These are phyloP conservation scores for Nerophis ophidion DNA, from an alignment of 2,113 vertebrate genomes.

Conservation along the genomic window DNA sequence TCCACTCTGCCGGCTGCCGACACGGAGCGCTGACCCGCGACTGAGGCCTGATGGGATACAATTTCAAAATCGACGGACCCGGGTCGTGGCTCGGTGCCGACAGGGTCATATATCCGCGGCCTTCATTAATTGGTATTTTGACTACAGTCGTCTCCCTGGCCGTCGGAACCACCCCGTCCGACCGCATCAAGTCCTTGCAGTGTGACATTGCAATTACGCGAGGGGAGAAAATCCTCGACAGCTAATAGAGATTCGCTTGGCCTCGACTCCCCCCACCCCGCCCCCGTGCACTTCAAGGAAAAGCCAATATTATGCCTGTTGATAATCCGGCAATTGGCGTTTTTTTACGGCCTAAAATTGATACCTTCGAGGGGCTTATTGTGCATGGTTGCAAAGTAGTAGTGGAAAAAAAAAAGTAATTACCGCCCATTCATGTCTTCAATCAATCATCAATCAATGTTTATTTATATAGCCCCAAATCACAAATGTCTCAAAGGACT, in stretches of 20 bases:
- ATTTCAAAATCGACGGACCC: constrained; percentile 61
- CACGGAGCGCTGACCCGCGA: constrained; percentile 58
- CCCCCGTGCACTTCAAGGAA: constrained; percentile 44
- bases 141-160: constrained; percentile 63
- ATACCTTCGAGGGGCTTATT: no score
- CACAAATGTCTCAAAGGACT: no score
- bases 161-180: constrained; percentile 55
- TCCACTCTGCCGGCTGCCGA: constrained; percentile 54
- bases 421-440: no score
- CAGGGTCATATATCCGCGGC: constrained; percentile 63
- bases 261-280: constrained; percentile 20
- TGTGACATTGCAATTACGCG: constrained; percentile 74
- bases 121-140: constrained; percentile 73
- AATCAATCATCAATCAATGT: no score
- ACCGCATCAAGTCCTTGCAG: constrained; percentile 68
- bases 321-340: constrained; percentile 15
- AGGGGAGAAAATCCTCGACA: constrained; percentile 61
- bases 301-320: constrained; percentile 58
- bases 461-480: no score
- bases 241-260: constrained; percentile 60
- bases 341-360: no score
- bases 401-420: no score
- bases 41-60: constrained; percentile 63
- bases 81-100: constrained; percentile 48
- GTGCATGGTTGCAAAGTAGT: no score